Base-by-base conservation (phyloP, 2,797 vertebrate genomes). In the Hippopotamyrus pictus region DNA sequence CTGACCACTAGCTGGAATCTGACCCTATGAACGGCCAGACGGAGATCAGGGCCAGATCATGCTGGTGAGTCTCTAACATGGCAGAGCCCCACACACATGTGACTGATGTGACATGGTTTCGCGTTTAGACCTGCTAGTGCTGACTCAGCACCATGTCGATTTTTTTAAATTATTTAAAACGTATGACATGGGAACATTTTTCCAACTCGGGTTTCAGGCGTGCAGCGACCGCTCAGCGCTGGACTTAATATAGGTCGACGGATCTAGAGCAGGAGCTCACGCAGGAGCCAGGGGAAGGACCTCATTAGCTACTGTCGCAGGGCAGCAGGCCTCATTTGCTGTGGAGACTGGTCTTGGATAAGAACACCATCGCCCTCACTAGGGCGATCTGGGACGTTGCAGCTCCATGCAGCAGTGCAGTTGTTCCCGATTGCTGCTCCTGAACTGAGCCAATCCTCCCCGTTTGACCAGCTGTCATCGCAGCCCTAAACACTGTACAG, bases 241-340 rank as follows among this genome's bases (percentile, higher is more conserved):
- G 79, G 82, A 17, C 89, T 89, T 90, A 84, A 92, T 90, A n/a
- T 79, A 89, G 90, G 88, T 90, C 90, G 91, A 73, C 54, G 76
- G 85, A 92, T 92, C 51, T 91, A 86, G 87, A 91, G 62, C 90
- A 89, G 86, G 11, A 44, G 89, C 69, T 91, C 76, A 48, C 82
- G 37, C 37, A 48, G 7, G 53, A 41, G 46, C 4, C 12, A 85
- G 82, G 87, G 25, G 37, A 19, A 7, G 69, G 33, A 76, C 29
- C 69, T 76, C 69, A 76, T 76, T 76, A 76, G 69, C 69, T 76
- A 37, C 14, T 76, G 69, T 37, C 0, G 69, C 69, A 76, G 69
- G 69, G 29, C 69, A 41, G 69, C 69, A 3, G 69, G 69, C 83
- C 46, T 22, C 53, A 48, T 9, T 53, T 29, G 84, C 12, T 14